Conservation (phyloP, 2,888 invertebrate species). For the Leucophora obtusa region DNA sequence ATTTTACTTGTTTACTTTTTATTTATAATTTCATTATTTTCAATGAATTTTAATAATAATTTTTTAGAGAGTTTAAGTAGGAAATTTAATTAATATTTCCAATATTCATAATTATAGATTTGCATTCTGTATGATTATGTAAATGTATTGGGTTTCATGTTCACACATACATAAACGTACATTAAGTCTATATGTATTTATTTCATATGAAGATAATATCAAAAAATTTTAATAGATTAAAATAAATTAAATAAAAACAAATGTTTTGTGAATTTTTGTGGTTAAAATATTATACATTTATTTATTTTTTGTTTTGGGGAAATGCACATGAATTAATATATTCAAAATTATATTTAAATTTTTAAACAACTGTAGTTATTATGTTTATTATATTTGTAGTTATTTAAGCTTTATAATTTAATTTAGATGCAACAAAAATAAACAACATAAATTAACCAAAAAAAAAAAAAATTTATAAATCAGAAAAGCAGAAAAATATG, state of each 20-base stretch:
- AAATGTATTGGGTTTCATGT: neutral
- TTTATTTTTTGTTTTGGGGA: neutral
- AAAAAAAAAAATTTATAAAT: conserved; percentile 14
- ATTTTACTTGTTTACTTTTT: neutral
- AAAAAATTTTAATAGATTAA: conserved; percentile 39
- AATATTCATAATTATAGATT: neutral
- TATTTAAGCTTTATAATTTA: conserved; percentile 20
- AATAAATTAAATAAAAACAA: conserved; percentile 40
- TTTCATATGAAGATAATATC: conserved; percentile 22
- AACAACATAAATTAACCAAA: conserved; percentile 10
- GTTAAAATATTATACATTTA: conserved; percentile 18
- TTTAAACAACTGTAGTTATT: neutral
- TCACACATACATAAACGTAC: neutral
- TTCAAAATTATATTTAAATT: neutral
- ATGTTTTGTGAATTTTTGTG: conserved; percentile 20
- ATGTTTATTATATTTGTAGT: neutral
- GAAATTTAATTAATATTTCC: conserved; percentile 27
- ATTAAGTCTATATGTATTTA: neutral
- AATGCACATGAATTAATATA: conserved; percentile 20
- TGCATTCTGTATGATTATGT: neutral
- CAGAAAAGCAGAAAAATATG: neutral
- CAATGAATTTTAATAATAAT: neutral
- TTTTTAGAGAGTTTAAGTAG: conserved; percentile 9
- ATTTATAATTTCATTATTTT: neutral
- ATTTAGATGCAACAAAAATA: neutral